Evolutionary conservation across 2,888 invertebrate species (phyloP).

Genomic region (Rotaria socialis): DNA sequence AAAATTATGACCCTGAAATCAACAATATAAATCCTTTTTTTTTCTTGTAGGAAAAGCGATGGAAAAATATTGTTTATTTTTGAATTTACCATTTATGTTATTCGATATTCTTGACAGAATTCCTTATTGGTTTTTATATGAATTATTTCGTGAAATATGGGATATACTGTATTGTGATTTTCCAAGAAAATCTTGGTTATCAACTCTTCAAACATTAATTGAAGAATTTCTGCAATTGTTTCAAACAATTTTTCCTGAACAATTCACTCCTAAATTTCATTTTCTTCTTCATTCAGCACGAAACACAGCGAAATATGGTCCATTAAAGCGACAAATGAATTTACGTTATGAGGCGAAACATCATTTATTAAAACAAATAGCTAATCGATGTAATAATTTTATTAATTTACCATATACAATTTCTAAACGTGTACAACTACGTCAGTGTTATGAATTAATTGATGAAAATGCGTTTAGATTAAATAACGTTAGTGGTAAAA

Average conservation of each 20-base stretch:
- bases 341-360: not conserved
- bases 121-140: not conserved
- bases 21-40: too few relatives aligned
- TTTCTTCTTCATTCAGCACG: not conserved
- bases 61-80: conserved; percentile 14
- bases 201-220: not conserved
- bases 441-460: not conserved
- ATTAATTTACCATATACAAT: not conserved
- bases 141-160: not conserved
- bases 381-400: not conserved
- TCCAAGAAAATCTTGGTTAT: not conserved
- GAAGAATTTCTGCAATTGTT: not conserved
- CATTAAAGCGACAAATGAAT: conserved; percentile 7
- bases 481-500: not conserved
- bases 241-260: not conserved
- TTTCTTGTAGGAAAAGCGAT: not conserved
- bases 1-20: too few relatives aligned
- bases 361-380: not conserved
- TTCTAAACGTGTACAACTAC: not conserved
- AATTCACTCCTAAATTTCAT: not conserved
- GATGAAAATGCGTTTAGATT: not conserved
- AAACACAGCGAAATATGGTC: not conserved
- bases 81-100: not conserved
- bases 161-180: not conserved
- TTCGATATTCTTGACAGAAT: not conserved